These are phyloP conservation scores for Melinopterus prodromus DNA, from an alignment of 2,888 invertebrate species.

Conservation along the genomic window DNA sequence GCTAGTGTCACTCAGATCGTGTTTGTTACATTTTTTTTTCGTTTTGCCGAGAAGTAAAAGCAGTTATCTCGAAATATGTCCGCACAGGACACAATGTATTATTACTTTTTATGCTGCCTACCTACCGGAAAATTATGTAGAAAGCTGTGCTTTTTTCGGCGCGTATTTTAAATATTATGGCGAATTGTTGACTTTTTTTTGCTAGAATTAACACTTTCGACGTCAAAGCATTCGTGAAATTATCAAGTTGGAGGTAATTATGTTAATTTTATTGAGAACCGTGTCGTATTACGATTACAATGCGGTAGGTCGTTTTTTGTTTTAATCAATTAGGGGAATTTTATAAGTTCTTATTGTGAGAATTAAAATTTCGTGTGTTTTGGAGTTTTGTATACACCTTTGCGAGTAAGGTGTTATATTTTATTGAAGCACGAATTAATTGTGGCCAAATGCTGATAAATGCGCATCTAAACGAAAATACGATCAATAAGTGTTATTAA, in stretches of 20 bases:
- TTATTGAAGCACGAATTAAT: no score
- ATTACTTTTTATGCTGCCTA: not conserved
- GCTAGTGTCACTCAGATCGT: not conserved
- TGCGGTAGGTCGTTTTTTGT: no score
- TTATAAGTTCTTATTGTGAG: no score
- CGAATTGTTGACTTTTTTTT: not conserved
- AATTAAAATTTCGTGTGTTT: no score
- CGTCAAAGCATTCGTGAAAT: not conserved
- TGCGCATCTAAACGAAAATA: no score
- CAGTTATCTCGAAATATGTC: not conserved
- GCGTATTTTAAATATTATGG: not conserved
- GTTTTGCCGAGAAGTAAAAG: not conserved
- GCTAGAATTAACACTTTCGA: not conserved
- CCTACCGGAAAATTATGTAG: not conserved
- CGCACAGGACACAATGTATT: not conserved
- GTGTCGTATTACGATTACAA: not conserved
- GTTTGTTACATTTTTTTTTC: slow-evolving; percentile 1
- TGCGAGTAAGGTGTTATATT: no score
- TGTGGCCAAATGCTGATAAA: no score
- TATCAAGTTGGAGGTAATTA: not conserved
- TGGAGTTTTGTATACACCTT: no score
- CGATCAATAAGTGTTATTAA: no score
- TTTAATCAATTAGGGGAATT: no score
- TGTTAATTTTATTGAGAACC: not conserved
- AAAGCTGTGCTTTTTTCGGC: not conserved